Conservation (phyloP, 2,888 invertebrate genomes). For the Agrotis puta region DNA sequence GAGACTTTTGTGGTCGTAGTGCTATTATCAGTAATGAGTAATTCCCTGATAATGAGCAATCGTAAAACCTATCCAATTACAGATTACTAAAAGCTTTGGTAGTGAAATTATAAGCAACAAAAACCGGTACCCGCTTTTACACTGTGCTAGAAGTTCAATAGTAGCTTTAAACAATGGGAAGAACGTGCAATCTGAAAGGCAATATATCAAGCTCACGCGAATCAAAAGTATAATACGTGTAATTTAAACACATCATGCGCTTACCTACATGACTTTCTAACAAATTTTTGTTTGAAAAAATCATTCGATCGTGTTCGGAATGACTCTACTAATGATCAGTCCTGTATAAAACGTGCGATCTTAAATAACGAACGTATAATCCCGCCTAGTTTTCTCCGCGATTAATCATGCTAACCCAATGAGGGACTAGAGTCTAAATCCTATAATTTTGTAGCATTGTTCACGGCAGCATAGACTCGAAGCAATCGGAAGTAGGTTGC, state of each 20-base stretch:
- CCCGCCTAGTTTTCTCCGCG: conserved; percentile 84
- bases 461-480: conserved; percentile 77
- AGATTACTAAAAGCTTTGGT: conserved; percentile 38
- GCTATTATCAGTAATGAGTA: conserved; percentile 59
- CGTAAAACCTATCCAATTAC: conserved; percentile 56
- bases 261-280: conserved; percentile 72
- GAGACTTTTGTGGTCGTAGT: conserved; percentile 56
- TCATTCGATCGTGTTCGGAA: conserved; percentile 78
- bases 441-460: conserved; percentile 88
- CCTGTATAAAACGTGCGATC: conserved; percentile 82
- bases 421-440: conserved; percentile 83
- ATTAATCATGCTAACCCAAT: conserved; percentile 88
- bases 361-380: conserved; percentile 82
- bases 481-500: conserved; percentile 86
- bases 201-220: conserved; percentile 74
- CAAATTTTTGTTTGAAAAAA: conserved; percentile 77
- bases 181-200: conserved; percentile 74
- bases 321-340: conserved; percentile 79
- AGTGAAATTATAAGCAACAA: conserved; percentile 49
- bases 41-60: conserved; percentile 53
- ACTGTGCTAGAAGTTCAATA: conserved; percentile 65
- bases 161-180: conserved; percentile 72
- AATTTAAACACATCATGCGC: conserved; percentile 78
- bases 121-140: conserved; percentile 51
- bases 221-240: conserved; percentile 78